These are phyloP conservation scores for Dicaeum eximium DNA, from an alignment of 2,113 vertebrate genomes.

Conservation along the genomic window DNA sequence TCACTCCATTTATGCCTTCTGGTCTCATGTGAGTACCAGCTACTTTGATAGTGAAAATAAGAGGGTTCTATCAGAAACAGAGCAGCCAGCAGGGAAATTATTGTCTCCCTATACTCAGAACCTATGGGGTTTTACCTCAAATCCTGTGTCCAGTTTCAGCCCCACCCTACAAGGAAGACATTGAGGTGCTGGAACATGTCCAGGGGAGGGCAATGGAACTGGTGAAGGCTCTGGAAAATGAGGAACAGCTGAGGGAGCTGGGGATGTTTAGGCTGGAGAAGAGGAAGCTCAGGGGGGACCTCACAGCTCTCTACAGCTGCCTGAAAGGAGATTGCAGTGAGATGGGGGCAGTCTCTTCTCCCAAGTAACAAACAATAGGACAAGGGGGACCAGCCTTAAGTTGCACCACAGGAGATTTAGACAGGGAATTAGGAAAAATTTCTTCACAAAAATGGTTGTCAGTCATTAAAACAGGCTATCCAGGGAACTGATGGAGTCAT, in stretches of 20 bases:
- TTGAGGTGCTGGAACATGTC: fast-evolving
- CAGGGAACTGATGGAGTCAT: not conserved
- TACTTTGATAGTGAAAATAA: not conserved
- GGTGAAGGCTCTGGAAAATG: not conserved
- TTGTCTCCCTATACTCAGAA: fast-evolving
- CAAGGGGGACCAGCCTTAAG: not conserved
- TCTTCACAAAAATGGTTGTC: not conserved
- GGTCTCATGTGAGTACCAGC: not conserved
- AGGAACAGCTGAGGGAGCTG: not conserved
- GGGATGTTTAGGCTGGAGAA: not conserved
- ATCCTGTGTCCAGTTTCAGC: not conserved
- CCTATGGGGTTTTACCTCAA: not conserved
- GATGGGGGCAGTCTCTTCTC: not conserved
- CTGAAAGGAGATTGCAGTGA: not conserved
- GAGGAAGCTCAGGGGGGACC: not conserved
- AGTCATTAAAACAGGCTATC: not conserved
- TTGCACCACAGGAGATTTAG: not conserved
- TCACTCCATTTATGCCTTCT: not conserved
- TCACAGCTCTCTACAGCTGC: fast-evolving
- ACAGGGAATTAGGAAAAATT: not conserved
- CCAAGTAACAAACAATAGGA: not conserved
- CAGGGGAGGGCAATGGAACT: not conserved
- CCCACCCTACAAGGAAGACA: not conserved
- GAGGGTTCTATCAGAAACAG: not conserved
- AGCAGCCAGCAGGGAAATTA: not conserved